A percentile compares a stretch with the other conserved stretches of the same genome.
phyloP scores from a whole-genome alignment of 2,113 vertebrate species.

The Entomyzon cyanotis region DNA sequence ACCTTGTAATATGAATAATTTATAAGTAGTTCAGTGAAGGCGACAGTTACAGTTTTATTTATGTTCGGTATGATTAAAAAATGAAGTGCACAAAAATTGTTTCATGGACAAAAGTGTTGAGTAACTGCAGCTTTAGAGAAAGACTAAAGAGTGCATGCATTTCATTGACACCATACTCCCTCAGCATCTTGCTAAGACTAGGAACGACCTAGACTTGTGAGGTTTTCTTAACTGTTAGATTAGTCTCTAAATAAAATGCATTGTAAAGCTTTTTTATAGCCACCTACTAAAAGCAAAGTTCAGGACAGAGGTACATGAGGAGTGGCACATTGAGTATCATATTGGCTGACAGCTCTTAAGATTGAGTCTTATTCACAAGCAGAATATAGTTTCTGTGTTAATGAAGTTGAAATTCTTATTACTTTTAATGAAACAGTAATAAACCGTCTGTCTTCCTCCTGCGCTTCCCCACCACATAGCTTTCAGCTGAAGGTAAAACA shows the following conservation, averaged over 20 bases:
- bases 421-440: not conserved
- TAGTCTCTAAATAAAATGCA: not conserved
- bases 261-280: not conserved
- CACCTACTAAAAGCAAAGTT: not conserved
- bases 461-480: not conserved
- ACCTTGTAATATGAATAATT: not conserved
- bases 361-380: not conserved
- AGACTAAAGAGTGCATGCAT: fast-evolving
- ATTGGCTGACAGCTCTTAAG: not conserved
- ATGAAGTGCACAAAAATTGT: not conserved
- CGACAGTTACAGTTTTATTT: not conserved
- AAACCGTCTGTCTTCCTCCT: not conserved
- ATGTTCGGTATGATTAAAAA: not conserved
- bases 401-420: not conserved
- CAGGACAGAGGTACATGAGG: not conserved
- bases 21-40: not conserved
- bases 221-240: not conserved
- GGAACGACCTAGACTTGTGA: not conserved
- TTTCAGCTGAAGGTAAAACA: not conserved
- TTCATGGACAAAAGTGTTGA: not conserved
- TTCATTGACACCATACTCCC: fast-evolving
- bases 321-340: not conserved
- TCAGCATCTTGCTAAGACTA: not conserved
- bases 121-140: not conserved
- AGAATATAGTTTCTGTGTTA: not conserved